These are phyloP conservation scores for Atherinomorus stipes DNA, from an alignment of 2,113 vertebrate genomes.

Conservation along the genomic window DNA sequence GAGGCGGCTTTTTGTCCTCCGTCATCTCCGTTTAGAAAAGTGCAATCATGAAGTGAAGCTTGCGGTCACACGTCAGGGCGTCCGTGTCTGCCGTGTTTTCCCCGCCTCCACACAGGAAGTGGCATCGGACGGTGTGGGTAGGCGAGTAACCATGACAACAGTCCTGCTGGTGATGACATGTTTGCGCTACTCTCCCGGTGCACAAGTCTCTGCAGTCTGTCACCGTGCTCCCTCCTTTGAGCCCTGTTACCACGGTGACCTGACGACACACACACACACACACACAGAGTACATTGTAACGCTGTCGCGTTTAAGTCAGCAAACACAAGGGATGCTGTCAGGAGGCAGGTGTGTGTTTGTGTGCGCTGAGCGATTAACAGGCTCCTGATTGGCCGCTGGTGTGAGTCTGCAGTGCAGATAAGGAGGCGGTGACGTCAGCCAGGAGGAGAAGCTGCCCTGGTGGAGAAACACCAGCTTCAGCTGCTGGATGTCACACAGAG, in stretches of 20 bases:
- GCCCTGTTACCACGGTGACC: constrained; percentile 61
- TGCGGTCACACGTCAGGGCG: too few species aligned
- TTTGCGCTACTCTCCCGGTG: constrained; percentile 40
- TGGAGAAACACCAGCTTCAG: background rate
- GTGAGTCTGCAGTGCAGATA: constrained; percentile 42
- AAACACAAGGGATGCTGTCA: constrained; percentile 39
- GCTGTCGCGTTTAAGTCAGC: constrained; percentile 18
- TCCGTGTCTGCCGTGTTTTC: constrained; percentile 41
- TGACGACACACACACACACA: constrained; percentile 20
- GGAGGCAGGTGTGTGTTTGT: constrained; percentile 36
- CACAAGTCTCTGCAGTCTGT: constrained; percentile 43
- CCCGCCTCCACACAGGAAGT: constrained; percentile 70
- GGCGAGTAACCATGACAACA: constrained; percentile 61
- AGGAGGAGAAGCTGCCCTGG: background rate
- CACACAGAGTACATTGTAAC: constrained; percentile 7
- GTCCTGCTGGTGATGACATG: constrained; percentile 62
- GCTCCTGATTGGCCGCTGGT: constrained; percentile 36
- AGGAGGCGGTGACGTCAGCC: constrained; percentile 35
- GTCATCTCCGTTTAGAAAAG: too few species aligned
- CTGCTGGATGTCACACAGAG: too few species aligned
- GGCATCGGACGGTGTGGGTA: constrained; percentile 53
- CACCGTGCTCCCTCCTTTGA: constrained; percentile 23
- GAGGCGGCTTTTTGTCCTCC: too few species aligned
- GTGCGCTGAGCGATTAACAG: constrained; percentile 38
- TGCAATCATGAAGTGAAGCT: too few species aligned